A percentile compares a stretch with the other conserved stretches of the same genome.
Conservation (phyloP, 2,888 invertebrate genomes). For the Aphrophora alni region DNA sequence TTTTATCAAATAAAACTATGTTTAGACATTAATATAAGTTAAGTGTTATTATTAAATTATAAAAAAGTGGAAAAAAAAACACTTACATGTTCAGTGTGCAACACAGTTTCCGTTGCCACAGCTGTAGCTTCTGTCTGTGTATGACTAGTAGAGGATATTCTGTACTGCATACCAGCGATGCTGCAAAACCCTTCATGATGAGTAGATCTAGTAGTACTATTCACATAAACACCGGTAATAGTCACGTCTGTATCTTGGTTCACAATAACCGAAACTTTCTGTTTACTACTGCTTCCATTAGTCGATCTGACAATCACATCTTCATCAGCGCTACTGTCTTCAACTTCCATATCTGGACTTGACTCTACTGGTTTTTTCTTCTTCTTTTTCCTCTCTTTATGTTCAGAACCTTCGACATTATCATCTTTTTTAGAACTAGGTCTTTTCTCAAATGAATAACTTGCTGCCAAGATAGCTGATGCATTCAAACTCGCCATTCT, state of each 20-base stretch:
- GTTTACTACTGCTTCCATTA: conserved; percentile 59
- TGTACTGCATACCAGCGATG: conserved; percentile 84
- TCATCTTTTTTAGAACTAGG: conserved; percentile 42
- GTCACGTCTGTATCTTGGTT: conserved; percentile 88
- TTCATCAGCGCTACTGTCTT: conserved; percentile 44
- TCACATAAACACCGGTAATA: conserved; percentile 84
- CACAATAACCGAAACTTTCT: conserved; percentile 78
- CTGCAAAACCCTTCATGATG: conserved; percentile 85
- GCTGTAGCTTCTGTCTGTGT: conserved; percentile 86
- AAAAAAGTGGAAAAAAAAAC: too few species aligned
- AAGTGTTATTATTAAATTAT: too few species aligned
- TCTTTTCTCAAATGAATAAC: conserved; percentile 74
- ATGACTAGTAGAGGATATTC: conserved; percentile 86
- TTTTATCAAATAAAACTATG: too few species aligned
- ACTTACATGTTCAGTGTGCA: conserved; percentile 53
- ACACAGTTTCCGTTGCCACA: conserved; percentile 58
- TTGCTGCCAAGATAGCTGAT: conserved; percentile 87
- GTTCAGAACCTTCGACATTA: conserved; percentile 13
- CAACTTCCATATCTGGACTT: conserved; percentile 63
- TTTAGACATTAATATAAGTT: too few species aligned
- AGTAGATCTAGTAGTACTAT: conserved; percentile 74
- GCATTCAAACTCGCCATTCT: conserved; percentile 93
- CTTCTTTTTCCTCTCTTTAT: conserved; percentile 37
- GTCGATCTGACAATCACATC: conserved; percentile 43
- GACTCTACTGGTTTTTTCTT: conserved; percentile 42